Conservation (phyloP, 2,797 vertebrate genomes). For the Austrolebias charrua region DNA sequence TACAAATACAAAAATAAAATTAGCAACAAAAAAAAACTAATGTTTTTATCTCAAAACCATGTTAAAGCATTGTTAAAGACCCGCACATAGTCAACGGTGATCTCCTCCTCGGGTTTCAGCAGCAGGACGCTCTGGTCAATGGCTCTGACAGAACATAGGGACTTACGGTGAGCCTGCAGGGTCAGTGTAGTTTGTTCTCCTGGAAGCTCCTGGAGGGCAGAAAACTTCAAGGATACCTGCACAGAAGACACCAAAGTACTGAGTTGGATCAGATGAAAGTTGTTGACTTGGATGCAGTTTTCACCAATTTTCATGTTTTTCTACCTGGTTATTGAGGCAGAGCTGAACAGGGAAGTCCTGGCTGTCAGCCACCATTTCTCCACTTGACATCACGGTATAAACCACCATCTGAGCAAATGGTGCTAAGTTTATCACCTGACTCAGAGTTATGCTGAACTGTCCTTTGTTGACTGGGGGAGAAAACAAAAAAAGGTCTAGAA, state of each 20-base stretch:
- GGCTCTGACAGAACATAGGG: slow-evolving; percentile 85
- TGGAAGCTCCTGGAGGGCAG: slow-evolving; percentile 73
- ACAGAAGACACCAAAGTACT: slow-evolving; percentile 5
- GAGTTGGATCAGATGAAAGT: background rate
- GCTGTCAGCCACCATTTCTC: slow-evolving; percentile 85
- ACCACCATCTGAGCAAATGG: slow-evolving; percentile 83
- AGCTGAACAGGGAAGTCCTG: slow-evolving; percentile 74
- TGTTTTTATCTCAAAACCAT: background rate
- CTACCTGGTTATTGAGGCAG: slow-evolving; percentile 87
- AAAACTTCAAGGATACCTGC: slow-evolving; percentile 85
- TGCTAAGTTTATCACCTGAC: slow-evolving; percentile 66
- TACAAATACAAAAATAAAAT: background rate
- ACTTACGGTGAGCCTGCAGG: slow-evolving; percentile 77
- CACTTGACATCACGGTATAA: slow-evolving; percentile 76
- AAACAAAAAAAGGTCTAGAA: background rate
- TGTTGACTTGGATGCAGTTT: background rate
- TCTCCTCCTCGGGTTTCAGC: slow-evolving; percentile 77
- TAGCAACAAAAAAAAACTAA: background rate
- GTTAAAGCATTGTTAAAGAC: background rate
- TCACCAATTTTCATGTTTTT: background rate
- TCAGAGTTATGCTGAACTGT: slow-evolving; percentile 65
- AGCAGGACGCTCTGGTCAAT: slow-evolving; percentile 88
- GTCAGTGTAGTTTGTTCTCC: slow-evolving; percentile 68
- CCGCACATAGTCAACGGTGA: slow-evolving; percentile 77
- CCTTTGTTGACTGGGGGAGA: slow-evolving; percentile 78